Percentiles rank a stretch among this genome's conserved stretches.
phyloP scores from a whole-genome alignment of 2,113 vertebrate genomes.

The Varanus komodoensis region DNA sequence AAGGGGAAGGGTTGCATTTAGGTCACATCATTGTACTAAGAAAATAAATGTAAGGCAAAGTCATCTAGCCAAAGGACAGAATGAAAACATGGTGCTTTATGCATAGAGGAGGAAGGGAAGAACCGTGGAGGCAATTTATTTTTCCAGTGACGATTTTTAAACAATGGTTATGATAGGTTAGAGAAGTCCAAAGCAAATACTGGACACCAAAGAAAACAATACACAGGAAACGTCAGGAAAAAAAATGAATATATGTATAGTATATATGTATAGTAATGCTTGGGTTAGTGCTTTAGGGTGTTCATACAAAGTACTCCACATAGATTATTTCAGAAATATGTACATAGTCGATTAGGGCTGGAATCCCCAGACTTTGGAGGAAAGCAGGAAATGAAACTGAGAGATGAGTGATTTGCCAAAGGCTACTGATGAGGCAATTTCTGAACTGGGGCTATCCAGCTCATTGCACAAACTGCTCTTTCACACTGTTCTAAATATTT shows the following conservation, averaged over 20 bases:
- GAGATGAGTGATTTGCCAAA: neutral
- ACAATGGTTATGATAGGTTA: neutral
- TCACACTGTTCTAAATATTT: neutral
- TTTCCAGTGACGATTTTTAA: slow-evolving; percentile 39
- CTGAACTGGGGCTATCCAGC: neutral
- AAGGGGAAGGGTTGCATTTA: slow-evolving; percentile 26
- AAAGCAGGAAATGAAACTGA: too few species aligned
- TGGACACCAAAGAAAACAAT: neutral
- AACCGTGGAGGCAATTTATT: neutral
- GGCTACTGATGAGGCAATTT: neutral
- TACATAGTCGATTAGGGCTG: neutral
- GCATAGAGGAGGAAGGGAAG: rapidly evolving
- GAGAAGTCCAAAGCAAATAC: slow-evolving; percentile 35
- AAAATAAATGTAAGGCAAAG: slow-evolving; percentile 59
- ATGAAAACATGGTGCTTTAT: slow-evolving; percentile 25
- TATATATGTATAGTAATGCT: neutral
- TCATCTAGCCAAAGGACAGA: slow-evolving; percentile 45
- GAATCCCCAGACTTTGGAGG: neutral
- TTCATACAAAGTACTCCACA: neutral
- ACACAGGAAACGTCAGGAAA: neutral
- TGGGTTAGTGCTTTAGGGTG: neutral
- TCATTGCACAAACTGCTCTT: neutral
- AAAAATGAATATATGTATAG: neutral
- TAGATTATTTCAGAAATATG: neutral
- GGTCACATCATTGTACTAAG: slow-evolving; percentile 36